Conservation (phyloP, 2,113 vertebrate species). For the Pampusana beccarii region DNA sequence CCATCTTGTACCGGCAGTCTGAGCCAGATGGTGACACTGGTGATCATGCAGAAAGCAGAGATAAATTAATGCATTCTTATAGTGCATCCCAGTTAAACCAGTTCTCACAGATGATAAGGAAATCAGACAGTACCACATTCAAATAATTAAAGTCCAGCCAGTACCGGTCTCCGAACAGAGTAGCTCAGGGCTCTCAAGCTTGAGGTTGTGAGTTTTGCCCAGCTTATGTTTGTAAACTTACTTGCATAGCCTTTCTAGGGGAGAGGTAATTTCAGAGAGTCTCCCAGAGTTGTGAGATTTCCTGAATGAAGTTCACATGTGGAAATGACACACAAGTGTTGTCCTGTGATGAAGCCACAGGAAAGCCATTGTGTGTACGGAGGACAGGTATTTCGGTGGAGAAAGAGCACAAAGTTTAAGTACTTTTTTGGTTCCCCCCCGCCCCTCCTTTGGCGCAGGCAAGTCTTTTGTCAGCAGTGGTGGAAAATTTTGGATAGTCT, state of each 20-base stretch:
- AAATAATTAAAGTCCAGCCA: not conserved
- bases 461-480: not conserved
- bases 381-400: not conserved
- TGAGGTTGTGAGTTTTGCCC: not conserved
- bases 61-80: not conserved
- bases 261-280: fast-evolving
- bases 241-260: not conserved
- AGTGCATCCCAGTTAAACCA: not conserved
- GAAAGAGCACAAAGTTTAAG: not conserved
- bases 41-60: not conserved
- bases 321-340: not conserved
- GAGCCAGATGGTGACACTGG: not conserved
- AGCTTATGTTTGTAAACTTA: not conserved
- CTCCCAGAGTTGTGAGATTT: fast-evolving
- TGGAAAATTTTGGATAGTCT: not conserved
- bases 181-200: not conserved
- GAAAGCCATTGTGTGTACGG: not conserved
- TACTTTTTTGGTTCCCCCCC: not conserved
- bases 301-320: not conserved
- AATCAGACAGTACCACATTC: not conserved
- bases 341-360: not conserved
- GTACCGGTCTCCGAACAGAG: not conserved
- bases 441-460: not conserved
- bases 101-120: not conserved
- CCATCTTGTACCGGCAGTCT: not conserved